A percentile compares a stretch with the other conserved stretches of the same genome.
Evolutionary conservation across 1,140 invertebrate genomes (phyloP).

Genomic region (Carcinoscorpius rotundicauda): DNA sequence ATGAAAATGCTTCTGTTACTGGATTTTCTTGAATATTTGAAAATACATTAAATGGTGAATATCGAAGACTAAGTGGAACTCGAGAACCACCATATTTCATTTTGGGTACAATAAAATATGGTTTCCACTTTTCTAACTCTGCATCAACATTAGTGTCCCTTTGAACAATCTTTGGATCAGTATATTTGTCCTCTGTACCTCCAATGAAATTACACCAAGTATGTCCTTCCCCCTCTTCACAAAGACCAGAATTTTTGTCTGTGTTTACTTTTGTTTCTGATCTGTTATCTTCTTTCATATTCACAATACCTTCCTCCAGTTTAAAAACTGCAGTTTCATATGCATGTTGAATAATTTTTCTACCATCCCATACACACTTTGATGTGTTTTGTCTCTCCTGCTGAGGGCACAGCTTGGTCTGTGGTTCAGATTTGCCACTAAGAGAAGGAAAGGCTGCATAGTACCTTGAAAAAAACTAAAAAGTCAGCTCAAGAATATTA

Average conservation of each 20-base stretch:
- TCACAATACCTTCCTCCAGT: neutral
- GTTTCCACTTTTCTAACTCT: neutral
- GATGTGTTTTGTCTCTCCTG: neutral
- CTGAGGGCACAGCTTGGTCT: constrained; percentile 1
- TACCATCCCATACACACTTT: neutral
- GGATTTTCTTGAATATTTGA: neutral
- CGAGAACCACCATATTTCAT: neutral
- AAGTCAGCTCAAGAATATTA: too few species aligned
- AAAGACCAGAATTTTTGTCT: neutral
- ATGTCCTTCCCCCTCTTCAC: neutral
- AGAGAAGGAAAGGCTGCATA: constrained; percentile 26
- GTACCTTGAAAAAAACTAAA: constrained; percentile 18
- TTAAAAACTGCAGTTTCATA: neutral
- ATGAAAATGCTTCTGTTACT: neutral
- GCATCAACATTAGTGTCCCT: neutral
- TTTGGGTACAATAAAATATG: constrained; percentile 13
- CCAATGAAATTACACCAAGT: neutral
- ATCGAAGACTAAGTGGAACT: neutral
- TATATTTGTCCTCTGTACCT: neutral
- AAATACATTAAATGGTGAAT: constrained; percentile 5
- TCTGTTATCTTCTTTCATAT: neutral
- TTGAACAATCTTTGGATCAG: constrained; percentile 2
- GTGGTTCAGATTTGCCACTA: constrained; percentile 12
- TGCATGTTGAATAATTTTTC: neutral
- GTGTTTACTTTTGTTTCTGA: constrained; percentile 3